Evolutionary conservation across 2,797 vertebrate genomes (phyloP), one percentile per base, ranked within the genome.

Genomic region (Percopsis omiscomaycus): DNA sequence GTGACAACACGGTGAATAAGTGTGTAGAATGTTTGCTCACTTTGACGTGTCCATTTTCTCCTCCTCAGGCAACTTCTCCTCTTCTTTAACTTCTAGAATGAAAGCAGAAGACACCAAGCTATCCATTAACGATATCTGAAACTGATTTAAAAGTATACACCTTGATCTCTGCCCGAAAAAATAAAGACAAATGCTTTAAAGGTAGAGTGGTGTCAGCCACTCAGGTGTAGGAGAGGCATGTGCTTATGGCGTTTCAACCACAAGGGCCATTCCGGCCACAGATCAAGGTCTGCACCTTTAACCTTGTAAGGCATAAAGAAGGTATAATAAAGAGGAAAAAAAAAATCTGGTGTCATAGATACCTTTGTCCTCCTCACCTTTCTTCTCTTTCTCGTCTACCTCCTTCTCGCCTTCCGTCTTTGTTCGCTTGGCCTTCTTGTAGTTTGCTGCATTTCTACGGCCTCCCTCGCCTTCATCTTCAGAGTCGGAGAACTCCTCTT

Each of bases 401-500:
- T 90, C 93, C 16, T 96, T 95, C 79, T 98, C 96, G 44, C 96
- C 96, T 59, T 98, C 97, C 0, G 94, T 95, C 83, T 98, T 98
- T 75, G 92, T 92, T 58, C 96, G 92, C 71, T 98, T 99, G 56
- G 92, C 87, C 72, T 98, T 99, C 88, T 98, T 99, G 84, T 94
- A 98, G 84, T 93, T 98, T 73, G 94, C 90, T 2, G 94, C 84
- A 0, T 98, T 98, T 62, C 96, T 94, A 78, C 95, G 95, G 0
- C 96, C 96, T 0, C 96, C 92, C 71, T 93, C 92, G 0, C 97
- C 97, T 86, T 99, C 97, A 1, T 98, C 96, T 67, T 99, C 97
- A 0, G 97, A 98, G 81, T 99, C 96, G 0, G 97, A 99, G 88
- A 99, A 98, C 80, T 99, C 97, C 73, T 99, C 96, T 0, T 98